Conservation (phyloP, 2,888 invertebrate species). For the Hypsopygia costalis region DNA sequence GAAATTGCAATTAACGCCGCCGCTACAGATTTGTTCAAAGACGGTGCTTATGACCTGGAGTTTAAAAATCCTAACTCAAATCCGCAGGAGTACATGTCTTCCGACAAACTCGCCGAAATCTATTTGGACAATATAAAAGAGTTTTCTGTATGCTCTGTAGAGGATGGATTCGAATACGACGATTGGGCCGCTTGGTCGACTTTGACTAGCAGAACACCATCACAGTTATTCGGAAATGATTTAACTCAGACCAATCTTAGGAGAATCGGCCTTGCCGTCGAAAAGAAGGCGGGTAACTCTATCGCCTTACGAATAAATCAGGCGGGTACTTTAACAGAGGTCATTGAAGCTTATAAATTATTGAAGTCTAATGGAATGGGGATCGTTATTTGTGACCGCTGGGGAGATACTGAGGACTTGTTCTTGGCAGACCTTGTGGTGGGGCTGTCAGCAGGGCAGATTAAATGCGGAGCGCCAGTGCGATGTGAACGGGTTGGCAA, state of each 20-base stretch:
- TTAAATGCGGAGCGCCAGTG: slow-evolving; percentile 98
- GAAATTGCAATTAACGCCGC: slow-evolving; percentile 99
- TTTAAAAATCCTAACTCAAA: slow-evolving; percentile 97
- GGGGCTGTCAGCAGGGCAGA: slow-evolving; percentile 97
- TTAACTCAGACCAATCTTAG: slow-evolving; percentile 95
- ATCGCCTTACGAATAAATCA: slow-evolving; percentile 97
- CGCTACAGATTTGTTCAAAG: slow-evolving; percentile 96
- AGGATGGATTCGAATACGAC: slow-evolving; percentile 99
- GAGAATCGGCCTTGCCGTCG: slow-evolving; percentile 93
- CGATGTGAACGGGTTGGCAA: slow-evolving; percentile 97
- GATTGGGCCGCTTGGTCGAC: slow-evolving; percentile 98
- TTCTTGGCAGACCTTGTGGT: slow-evolving; percentile 99
- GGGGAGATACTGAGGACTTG: slow-evolving; percentile 99
- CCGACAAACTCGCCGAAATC: slow-evolving; percentile 90
- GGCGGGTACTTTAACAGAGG: slow-evolving; percentile 97
- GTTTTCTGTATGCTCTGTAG: slow-evolving; percentile 95
- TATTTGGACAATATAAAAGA: slow-evolving; percentile 94
- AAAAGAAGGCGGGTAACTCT: slow-evolving; percentile 97
- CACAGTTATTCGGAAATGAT: slow-evolving; percentile 95
- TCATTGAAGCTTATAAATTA: slow-evolving; percentile 95
- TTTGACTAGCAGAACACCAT: slow-evolving; percentile 84
- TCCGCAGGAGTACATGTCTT: slow-evolving; percentile 88
- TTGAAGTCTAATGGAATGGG: slow-evolving; percentile 98
- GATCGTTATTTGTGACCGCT: slow-evolving; percentile 67
- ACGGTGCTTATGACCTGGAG: slow-evolving; percentile 94